Evolutionary conservation across 2,888 invertebrate species (phyloP), one percentile per base, ranked within the genome.

Genomic region (Rapana venosa): DNA sequence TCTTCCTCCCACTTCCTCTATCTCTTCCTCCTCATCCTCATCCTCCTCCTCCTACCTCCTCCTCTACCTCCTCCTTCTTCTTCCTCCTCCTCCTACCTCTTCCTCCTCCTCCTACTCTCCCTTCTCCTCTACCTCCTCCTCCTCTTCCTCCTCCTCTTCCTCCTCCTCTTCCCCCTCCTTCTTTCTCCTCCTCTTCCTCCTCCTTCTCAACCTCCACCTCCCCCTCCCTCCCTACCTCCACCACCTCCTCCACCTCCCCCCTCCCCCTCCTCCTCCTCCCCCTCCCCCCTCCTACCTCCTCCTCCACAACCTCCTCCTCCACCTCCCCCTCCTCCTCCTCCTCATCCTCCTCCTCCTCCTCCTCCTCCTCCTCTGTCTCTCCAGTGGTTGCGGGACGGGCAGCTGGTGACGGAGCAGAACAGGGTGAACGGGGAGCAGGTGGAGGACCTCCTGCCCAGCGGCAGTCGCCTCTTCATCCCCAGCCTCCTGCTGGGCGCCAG

Each of bases 361-460:
- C 26, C 20, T 22, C 70, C 0, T 70, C 70, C 20, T 70, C 58
- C 58, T 58, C 58, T 15, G 15, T n/a, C n/a, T n/a, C 47, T 20
- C 1, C 85, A 89, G 89, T 89, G 89, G 89, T 35, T 89, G 30
- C 36, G 89, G 26, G 30, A 89, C 56, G 89, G 89, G 0, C 66
- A 47, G 26, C 4, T 17, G 47, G 15, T 90, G 87, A 30, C 81
- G 89, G 17, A 36, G 83, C 32, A 87, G 90, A n/a, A 17, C 79
- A 6, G 58, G 36, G 90, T 81, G 79, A 90, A 92, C 87, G 90
- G 89, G 1, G 94, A 93, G 87, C 91, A 92, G 70, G 93, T 93
- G 1, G 95, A 95, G 90, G 93, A 94, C 32, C 92, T 95, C 87
- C 91, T 92, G 26, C 95, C 95, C 0, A 94, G 93, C 11, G 95